Evolutionary conservation across 2,888 invertebrate genomes (phyloP).

Genomic region (Neelides folsomi): DNA sequence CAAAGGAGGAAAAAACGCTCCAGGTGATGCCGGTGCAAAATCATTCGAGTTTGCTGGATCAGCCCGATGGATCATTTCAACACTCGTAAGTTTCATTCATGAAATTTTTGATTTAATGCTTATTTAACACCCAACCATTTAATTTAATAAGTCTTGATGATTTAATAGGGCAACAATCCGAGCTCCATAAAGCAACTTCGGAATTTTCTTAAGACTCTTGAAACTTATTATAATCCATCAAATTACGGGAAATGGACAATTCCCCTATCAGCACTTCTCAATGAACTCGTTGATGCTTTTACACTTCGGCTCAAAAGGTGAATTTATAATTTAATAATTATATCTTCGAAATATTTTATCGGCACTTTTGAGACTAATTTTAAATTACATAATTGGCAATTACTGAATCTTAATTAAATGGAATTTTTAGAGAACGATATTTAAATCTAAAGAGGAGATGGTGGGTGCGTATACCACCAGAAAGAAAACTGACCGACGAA

Average conservation of each 20-base stretch:
- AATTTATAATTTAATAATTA: no score
- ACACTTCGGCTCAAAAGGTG: conserved; percentile 45
- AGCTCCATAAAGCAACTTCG: conserved; percentile 57
- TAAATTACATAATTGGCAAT: no score
- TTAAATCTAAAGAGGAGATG: conserved; percentile 45
- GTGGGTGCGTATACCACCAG: conserved; percentile 54
- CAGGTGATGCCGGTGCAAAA: conserved; percentile 21
- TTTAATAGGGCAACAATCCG: conserved; percentile 53
- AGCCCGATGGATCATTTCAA: conserved; percentile 45
- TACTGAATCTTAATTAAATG: no score
- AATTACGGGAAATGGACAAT: conserved; percentile 68
- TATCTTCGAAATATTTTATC: not conserved
- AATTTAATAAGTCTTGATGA: no score
- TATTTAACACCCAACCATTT: no score
- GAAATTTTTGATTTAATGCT: no score
- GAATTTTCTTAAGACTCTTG: conserved; percentile 65
- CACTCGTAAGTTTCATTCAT: conserved; percentile 43
- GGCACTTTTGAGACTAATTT: no score
- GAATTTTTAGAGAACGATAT: conserved; percentile 52
- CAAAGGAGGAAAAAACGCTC: conserved; percentile 41
- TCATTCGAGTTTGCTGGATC: conserved; percentile 25
- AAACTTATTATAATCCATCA: conserved; percentile 79
- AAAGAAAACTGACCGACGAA: conserved; percentile 58
- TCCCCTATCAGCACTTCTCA: conserved; percentile 53
- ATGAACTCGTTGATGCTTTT: conserved; percentile 54